These are phyloP conservation scores for Crypturellus undulatus DNA, from an alignment of 2,113 vertebrate genomes.

Conservation along the genomic window DNA sequence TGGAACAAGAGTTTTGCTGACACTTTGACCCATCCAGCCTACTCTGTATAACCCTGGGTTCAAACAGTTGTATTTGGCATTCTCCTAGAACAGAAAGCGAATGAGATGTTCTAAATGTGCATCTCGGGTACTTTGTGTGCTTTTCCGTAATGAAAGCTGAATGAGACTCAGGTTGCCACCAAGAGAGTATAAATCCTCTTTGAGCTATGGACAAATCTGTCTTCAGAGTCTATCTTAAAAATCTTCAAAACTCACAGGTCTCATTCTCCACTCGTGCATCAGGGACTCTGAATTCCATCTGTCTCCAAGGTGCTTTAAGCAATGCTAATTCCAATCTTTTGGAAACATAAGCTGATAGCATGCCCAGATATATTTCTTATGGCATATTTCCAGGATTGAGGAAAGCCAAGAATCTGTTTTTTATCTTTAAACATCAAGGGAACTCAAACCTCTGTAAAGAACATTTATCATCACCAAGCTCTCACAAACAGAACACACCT, in stretches of 20 bases:
- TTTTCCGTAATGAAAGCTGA: neutral
- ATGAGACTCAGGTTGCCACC: neutral
- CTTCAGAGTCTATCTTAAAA: fast-evolving
- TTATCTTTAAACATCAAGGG: conserved; percentile 7
- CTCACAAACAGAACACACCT: conserved; percentile 31
- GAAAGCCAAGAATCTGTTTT: neutral
- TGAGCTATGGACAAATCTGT: neutral
- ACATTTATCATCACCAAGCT: neutral
- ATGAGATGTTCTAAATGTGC: neutral
- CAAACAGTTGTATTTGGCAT: neutral
- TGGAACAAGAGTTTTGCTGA: neutral
- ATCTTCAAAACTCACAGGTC: neutral
- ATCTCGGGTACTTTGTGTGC: neutral
- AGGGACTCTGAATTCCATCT: neutral
- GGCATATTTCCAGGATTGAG: neutral
- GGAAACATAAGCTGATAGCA: neutral
- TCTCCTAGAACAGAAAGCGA: neutral
- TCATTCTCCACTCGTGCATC: neutral
- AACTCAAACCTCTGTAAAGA: conserved; percentile 16
- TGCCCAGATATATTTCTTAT: neutral
- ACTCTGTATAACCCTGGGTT: neutral
- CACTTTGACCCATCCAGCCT: neutral
- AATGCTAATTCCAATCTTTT: neutral
- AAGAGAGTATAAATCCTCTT: neutral
- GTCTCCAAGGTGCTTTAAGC: neutral